Percentiles rank a stretch among this genome's conserved stretches.
These are phyloP conservation scores for Heterocephalus glaber DNA, from an alignment of 2,113 vertebrate genomes.

Conservation along the genomic window DNA sequence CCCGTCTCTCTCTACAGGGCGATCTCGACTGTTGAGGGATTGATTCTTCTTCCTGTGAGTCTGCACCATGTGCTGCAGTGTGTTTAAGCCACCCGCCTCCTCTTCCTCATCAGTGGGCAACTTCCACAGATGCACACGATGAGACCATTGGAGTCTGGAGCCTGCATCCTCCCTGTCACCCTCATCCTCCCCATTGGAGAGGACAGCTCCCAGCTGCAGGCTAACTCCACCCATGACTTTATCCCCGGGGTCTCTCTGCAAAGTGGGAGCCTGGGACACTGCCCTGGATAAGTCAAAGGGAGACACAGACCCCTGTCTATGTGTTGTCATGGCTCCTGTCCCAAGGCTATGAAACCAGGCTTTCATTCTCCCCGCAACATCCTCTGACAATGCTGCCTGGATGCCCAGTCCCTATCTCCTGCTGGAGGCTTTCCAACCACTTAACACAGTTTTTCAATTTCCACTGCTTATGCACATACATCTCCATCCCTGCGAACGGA, in stretches of 20 bases:
- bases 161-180: fast-evolving
- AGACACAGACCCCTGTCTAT: not conserved
- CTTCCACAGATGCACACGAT: too few relatives aligned
- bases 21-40: not conserved
- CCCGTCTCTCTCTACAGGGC: not conserved
- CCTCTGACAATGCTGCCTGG: slow-evolving; percentile 71
- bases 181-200: fast-evolving
- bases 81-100: not conserved
- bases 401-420: slow-evolving; percentile 78
- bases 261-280: not conserved
- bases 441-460: slow-evolving; percentile 86
- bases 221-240: not conserved
- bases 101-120: not conserved
- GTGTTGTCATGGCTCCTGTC: slow-evolving; percentile 1
- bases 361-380: slow-evolving; percentile 73
- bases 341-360: slow-evolving; percentile 34
- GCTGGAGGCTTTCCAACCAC: slow-evolving; percentile 84
- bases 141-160: too few relatives aligned
- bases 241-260: not conserved
- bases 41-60: too few relatives aligned
- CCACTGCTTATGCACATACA: slow-evolving; percentile 78
- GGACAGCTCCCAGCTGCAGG: fast-evolving
- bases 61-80: fast-evolving
- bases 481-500: slow-evolving; percentile 81
- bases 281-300: not conserved